A percentile compares a stretch with the other conserved stretches of the same genome.
Conservation (phyloP, 2,797 vertebrate species). For the Botia kubotai region DNA sequence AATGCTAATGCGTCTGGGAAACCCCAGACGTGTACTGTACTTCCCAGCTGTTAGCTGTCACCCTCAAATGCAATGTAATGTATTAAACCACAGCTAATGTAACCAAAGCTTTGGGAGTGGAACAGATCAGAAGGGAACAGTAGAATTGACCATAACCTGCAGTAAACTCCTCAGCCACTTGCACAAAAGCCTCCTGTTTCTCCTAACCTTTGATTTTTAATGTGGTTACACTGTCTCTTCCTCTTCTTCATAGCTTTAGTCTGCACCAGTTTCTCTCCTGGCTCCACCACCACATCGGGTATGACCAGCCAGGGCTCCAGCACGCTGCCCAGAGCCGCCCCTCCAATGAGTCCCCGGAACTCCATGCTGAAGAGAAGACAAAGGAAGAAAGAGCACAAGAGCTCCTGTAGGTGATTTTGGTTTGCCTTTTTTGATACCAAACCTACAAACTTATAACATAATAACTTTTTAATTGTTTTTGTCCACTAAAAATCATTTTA, state of each 20-base stretch:
- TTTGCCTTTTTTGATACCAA: too few species aligned
- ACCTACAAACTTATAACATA: too few species aligned
- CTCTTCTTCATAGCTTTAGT: slow-evolving; percentile 82
- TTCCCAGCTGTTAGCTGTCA: not conserved
- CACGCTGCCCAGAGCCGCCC: slow-evolving; percentile 86
- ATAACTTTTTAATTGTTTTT: too few species aligned
- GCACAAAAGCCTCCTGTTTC: not conserved
- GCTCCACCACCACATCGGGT: slow-evolving; percentile 83
- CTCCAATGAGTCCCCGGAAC: slow-evolving; percentile 92
- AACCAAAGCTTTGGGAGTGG: slow-evolving; percentile 17
- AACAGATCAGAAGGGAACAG: slow-evolving; percentile 6
- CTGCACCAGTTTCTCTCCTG: slow-evolving; percentile 89
- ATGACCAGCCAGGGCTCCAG: slow-evolving; percentile 88
- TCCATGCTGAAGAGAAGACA: slow-evolving; percentile 90
- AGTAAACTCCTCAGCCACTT: slow-evolving; percentile 1
- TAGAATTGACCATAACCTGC: slow-evolving; percentile 24
- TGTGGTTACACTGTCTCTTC: not conserved
- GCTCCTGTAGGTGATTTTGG: slow-evolving; percentile 82
- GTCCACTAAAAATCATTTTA: too few species aligned
- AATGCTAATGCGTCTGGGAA: too few species aligned
- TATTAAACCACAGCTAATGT: not conserved
- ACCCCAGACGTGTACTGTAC: slow-evolving; percentile 20
- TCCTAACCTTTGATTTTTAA: not conserved
- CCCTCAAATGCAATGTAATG: slow-evolving; percentile 22
- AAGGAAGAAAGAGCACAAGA: slow-evolving; percentile 93